phyloP scores from a whole-genome alignment of 2,113 vertebrate genomes.

The Odocoileus virginianus region DNA sequence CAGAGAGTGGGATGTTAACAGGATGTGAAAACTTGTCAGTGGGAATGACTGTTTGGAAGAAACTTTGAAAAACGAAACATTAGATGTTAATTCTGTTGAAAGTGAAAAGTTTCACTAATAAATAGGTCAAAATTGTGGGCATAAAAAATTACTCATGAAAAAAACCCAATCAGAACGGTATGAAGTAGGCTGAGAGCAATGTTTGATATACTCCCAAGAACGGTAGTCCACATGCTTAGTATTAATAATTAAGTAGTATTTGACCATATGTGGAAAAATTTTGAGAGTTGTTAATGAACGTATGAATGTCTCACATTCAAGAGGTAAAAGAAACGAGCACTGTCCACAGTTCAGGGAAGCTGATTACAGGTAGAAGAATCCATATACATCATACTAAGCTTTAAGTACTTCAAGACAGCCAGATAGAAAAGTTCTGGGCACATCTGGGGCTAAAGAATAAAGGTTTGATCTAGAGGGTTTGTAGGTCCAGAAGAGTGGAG shows the following conservation, averaged over 20 bases:
- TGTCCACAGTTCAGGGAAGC: neutral
- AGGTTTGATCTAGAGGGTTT: neutral
- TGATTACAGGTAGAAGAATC: neutral
- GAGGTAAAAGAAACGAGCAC: neutral
- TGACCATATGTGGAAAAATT: neutral
- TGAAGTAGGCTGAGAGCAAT: neutral
- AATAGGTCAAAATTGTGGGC: neutral
- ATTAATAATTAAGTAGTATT: neutral
- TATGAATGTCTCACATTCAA: neutral
- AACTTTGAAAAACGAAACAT: neutral
- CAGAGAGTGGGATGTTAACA: neutral
- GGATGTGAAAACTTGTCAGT: neutral
- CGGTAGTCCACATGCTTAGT: neutral
- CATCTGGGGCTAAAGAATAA: neutral
- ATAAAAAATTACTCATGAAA: neutral
- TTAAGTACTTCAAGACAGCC: neutral
- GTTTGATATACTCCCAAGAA: neutral
- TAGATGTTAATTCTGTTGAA: neutral
- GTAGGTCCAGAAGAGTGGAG: neutral
- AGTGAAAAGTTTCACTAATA: neutral
- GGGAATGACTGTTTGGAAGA: neutral
- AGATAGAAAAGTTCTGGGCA: neutral
- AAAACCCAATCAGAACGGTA: neutral
- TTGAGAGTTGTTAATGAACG: neutral
- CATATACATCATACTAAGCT: neutral